Conservation (phyloP, 2,888 invertebrate genomes). For the Hirtodrosophila histrioides region DNA sequence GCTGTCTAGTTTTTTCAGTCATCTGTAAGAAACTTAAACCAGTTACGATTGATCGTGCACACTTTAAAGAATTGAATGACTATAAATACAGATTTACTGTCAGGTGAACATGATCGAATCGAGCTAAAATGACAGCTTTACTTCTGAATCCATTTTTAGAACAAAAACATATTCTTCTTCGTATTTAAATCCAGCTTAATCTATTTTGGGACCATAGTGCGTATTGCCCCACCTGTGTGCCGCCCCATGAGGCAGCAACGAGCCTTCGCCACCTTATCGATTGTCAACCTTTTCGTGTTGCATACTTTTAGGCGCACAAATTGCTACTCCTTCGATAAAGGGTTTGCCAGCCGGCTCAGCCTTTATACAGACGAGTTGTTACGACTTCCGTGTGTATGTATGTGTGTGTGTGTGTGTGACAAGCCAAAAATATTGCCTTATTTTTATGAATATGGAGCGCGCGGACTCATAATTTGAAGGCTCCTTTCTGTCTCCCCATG, state of each 20-base stretch:
- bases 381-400: conserved; percentile 13
- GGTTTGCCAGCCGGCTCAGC: conserved; percentile 37
- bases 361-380: conserved; percentile 64
- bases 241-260: conserved; percentile 30
- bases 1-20: too few species aligned
- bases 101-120: too few species aligned
- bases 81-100: too few species aligned
- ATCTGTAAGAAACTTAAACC: too few species aligned
- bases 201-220: too few species aligned
- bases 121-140: too few species aligned
- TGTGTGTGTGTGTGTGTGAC: conserved; percentile 12
- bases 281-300: conserved; percentile 54
- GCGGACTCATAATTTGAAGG: conserved; percentile 31
- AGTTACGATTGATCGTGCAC: too few species aligned
- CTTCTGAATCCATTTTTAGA: too few species aligned
- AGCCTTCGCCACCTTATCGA: conserved; percentile 52
- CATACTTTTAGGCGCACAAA: conserved; percentile 63
- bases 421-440: conserved; percentile 51
- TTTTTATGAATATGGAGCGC: conserved; percentile 43
- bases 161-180: too few species aligned
- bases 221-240: conserved; percentile 19
- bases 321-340: conserved; percentile 45
- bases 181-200: too few species aligned
- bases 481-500: conserved; percentile 1
- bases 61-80: too few species aligned